Evolutionary conservation across 2,888 invertebrate genomes (phyloP), one percentile per base, ranked within the genome.

Genomic region (Plagiodera versicolora): DNA sequence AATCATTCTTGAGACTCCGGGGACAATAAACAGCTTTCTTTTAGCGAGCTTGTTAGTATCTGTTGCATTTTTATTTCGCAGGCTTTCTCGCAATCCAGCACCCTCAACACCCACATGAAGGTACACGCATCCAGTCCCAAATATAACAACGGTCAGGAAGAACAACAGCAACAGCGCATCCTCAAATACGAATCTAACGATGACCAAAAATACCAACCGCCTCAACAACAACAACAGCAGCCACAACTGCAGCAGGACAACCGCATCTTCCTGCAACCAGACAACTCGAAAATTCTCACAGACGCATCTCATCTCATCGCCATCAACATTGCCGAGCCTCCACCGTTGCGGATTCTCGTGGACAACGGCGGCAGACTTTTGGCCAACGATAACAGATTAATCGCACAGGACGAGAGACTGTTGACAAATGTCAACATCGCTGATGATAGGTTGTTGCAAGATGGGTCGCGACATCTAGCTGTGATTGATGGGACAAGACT

Each of bases 31-130:
- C n/a, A n/a, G n/a, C n/a, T n/a, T n/a, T n/a, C n/a, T n/a, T n/a
- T n/a, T n/a, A n/a, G n/a, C n/a, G n/a, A n/a, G 24, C 24, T 6
- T 6, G 6, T 24, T 6, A 24, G 24, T 24, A 32, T 32, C 32
- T 32, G 32, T 11, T 11, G 11, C 32, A 2, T 2, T 10, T 32
- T 32, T 11, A 14, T 39, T 8, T 39, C 14, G 2, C n/a, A 61
- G 51, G 81, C 81, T 0, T 81, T 81, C 63, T 80, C 80, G 2
- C 80, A 81, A 63, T 80, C 80, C 0, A 81, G 80, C 62, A 81
- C 80, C 2, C 68, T 81, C 9, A 80, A 80, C 61, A 81, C 80
- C 5, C 81, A 81, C 59, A 81, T 81, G 81, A 80, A 80, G 74
- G 80, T 80, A 5, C 72, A 73, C 46, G 57, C 66, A 4, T 72